Conservation (phyloP, 2,888 invertebrate species). For the Trichogramma evanescens region DNA sequence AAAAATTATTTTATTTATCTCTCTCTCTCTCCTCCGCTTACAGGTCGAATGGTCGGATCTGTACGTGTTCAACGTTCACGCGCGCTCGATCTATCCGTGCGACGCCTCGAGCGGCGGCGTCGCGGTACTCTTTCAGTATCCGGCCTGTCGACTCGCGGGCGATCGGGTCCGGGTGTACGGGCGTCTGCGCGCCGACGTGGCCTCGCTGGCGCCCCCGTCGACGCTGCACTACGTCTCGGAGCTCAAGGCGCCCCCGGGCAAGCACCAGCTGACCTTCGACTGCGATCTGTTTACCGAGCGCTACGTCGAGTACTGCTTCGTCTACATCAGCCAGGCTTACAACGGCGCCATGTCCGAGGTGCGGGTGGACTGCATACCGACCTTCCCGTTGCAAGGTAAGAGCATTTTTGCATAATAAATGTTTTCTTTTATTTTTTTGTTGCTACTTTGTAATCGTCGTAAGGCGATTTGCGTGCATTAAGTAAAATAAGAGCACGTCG, state of each 20-base stretch:
- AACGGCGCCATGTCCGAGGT: constrained; percentile 81
- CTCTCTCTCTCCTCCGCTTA: constrained; percentile 14
- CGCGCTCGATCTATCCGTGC: constrained; percentile 76
- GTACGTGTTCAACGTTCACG: constrained; percentile 78
- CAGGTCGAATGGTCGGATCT: constrained; percentile 80
- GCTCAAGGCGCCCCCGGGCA: constrained; percentile 61
- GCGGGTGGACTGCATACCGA: constrained; percentile 77
- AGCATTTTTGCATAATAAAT: constrained; percentile 4
- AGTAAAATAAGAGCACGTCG: too few species aligned
- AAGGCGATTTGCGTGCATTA: too few species aligned
- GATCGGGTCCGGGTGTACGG: constrained; percentile 77
- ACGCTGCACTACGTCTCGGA: constrained; percentile 61
- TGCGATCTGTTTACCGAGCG: constrained; percentile 77
- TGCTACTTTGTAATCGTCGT: too few species aligned
- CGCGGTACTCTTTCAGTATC: constrained; percentile 76
- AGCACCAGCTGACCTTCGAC: constrained; percentile 69
- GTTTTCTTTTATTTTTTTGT: not conserved
- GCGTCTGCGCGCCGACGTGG: constrained; percentile 62
- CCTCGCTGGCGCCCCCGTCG: constrained; percentile 61
- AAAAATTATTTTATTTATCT: too few species aligned
- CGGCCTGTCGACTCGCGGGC: constrained; percentile 71
- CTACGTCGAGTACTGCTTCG: constrained; percentile 81
- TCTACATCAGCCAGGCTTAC: constrained; percentile 78
- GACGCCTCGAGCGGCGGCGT: constrained; percentile 61
- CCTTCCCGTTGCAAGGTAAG: constrained; percentile 71